Conservation (phyloP, 2,113 vertebrate species). For the Mesocricetus auratus region DNA sequence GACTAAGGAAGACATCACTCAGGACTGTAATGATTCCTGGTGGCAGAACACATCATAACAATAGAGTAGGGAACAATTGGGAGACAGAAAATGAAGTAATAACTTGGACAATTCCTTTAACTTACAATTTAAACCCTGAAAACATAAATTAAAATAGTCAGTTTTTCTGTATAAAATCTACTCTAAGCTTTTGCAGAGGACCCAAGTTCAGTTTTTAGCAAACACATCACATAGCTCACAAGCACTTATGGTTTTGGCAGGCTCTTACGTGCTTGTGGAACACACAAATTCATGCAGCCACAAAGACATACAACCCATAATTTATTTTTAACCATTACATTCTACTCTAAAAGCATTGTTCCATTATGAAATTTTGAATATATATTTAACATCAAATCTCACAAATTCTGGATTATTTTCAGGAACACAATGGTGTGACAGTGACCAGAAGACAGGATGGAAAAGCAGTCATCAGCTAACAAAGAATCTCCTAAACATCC, state of each 20-base stretch:
- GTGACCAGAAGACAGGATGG: background rate
- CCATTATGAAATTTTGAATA: slow-evolving; percentile 1
- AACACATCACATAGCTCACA: background rate
- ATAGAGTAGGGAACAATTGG: slow-evolving; percentile 28
- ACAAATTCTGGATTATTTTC: background rate
- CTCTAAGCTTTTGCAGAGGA: background rate
- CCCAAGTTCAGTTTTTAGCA: background rate
- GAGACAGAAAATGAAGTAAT: slow-evolving; percentile 21
- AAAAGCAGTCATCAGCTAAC: background rate
- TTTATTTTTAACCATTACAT: slow-evolving; percentile 14
- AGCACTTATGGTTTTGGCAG: background rate
- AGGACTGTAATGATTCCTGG: slow-evolving; percentile 27
- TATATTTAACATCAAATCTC: background rate
- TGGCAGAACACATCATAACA: slow-evolving; percentile 19
- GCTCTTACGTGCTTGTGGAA: too few species aligned
- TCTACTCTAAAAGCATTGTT: slow-evolving; percentile 51
- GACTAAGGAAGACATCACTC: slow-evolving; percentile 9
- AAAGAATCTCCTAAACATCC: slow-evolving; percentile 36
- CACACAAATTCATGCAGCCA: background rate
- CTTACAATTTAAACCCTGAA: slow-evolving; percentile 56
- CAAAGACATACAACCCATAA: background rate
- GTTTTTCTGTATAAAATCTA: background rate
- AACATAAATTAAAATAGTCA: slow-evolving; percentile 49
- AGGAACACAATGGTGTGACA: slow-evolving; percentile 23
- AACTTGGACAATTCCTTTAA: slow-evolving; percentile 52